Base-by-base conservation (phyloP, 2,113 vertebrate species). In the Mastomys coucha region DNA sequence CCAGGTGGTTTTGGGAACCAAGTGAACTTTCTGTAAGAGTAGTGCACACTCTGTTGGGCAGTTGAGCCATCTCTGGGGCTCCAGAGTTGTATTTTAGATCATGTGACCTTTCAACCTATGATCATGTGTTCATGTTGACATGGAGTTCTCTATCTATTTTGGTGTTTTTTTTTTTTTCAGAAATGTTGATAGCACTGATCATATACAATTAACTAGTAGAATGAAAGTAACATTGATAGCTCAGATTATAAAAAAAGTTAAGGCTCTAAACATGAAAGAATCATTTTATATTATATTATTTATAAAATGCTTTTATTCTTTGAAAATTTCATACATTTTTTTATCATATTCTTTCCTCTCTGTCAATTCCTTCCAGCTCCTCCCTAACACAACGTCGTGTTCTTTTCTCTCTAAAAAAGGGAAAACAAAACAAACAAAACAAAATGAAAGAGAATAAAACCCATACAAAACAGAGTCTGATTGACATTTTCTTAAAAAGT, bases 201-300 rank as follows among this genome's bases (percentile, higher is more conserved):
- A 45, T 78, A 28, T 78, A 22, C 2, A 4, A n/a, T 67, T 67
- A 63, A 26, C 58, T 78, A 84, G 65, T n/a, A 95, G 33, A 12
- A 77, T 95, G 20, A 88, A 92, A 89, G 10, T 19, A 87, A 69
- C 7, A 67, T 82, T n/a, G 45, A 93, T 78, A 13, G 6, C 14
- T 84, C 39, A 42, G 39, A 88, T 49, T 51, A 45, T 58, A 60
- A 80, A 36, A 82, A 31, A 75, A 65, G 67, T 94, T 73, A 77
- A 82, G 63, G 65, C 81, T 91, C 26, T 76, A 65, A 19, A 51
- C 12, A 81, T 76, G 76, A 20, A 39, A 42, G 78, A 20, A 87
- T 87, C 26, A 93, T 85, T 87, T 93, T 89, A 49, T 60, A 65
- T 33, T 65, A 60, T 39, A n/a, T 81, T 53, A 58, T n/a, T 81